These are phyloP conservation scores for Ethmia dodecea DNA, from an alignment of 2,888 invertebrate genomes.

Conservation along the genomic window DNA sequence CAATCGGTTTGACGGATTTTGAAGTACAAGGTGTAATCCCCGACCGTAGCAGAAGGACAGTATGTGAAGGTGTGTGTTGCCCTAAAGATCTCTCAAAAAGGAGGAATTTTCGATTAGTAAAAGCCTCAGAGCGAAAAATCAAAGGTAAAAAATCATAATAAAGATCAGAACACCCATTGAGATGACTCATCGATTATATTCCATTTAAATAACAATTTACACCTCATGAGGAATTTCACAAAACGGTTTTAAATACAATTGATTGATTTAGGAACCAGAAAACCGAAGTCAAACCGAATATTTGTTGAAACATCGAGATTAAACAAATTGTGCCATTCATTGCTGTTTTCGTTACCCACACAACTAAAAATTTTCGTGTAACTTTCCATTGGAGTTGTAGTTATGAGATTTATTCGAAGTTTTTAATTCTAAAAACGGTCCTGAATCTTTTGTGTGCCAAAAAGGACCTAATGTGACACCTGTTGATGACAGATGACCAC, in stretches of 20 bases:
- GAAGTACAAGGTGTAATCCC: too few species aligned
- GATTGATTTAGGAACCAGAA: constrained; percentile 16
- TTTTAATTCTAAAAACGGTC: constrained; percentile 6
- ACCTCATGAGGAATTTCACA: constrained; percentile 20
- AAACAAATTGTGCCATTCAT: constrained; percentile 8
- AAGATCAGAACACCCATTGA: background rate
- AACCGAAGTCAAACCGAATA: background rate
- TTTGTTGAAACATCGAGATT: too few species aligned
- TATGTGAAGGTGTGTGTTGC: too few species aligned
- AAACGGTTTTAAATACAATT: constrained; percentile 21
- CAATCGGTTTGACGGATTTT: too few species aligned
- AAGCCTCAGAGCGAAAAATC: too few species aligned
- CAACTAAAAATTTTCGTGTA: too few species aligned
- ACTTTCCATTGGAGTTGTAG: background rate
- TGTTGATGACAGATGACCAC: constrained; percentile 64
- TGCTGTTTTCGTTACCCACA: constrained; percentile 3
- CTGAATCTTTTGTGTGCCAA: constrained; percentile 34
- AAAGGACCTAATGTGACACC: constrained; percentile 61
- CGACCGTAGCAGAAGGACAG: too few species aligned
- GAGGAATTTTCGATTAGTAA: too few species aligned
- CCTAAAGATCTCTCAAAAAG: too few species aligned
- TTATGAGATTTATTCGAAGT: too few species aligned
- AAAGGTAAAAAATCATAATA: background rate
- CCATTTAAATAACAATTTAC: constrained; percentile 38
- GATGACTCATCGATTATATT: constrained; percentile 25